phyloP scores from a whole-genome alignment of 2,113 vertebrate genomes.

The Trogon melanurus region DNA sequence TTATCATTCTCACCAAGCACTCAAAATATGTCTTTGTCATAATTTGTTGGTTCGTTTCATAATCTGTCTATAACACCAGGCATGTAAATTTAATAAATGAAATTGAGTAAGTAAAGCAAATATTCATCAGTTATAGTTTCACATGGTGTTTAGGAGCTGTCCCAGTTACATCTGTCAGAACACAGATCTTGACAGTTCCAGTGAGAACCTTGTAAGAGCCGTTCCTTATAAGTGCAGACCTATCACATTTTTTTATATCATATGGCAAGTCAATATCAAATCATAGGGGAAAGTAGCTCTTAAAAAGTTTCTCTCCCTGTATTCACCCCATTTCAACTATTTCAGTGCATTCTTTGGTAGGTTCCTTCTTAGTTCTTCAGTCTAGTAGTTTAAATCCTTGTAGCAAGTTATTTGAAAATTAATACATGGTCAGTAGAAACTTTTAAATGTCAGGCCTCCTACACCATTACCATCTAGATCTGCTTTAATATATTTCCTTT shows the following conservation, averaged over 20 bases:
- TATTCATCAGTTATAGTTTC: slow-evolving; percentile 26
- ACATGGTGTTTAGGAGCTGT: slow-evolving; percentile 44
- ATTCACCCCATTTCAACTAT: slow-evolving; percentile 55
- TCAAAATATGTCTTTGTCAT: neutral
- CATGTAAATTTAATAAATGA: neutral
- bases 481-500: slow-evolving; percentile 14
- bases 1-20: neutral
- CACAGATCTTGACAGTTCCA: slow-evolving; percentile 32
- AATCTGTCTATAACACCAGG: neutral
- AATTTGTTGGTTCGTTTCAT: neutral
- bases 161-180: slow-evolving; percentile 66
- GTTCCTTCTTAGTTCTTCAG: slow-evolving; percentile 33
- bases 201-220: neutral
- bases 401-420: slow-evolving; percentile 38
- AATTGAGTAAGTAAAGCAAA: slow-evolving; percentile 44
- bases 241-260: slow-evolving; percentile 25
- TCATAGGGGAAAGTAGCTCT: neutral
- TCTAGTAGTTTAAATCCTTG: slow-evolving; percentile 23
- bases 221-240: slow-evolving; percentile 32
- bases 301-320: slow-evolving; percentile 1
- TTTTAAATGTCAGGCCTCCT: slow-evolving; percentile 41
- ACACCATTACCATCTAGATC: neutral
- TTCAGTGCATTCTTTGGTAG: slow-evolving; percentile 36
- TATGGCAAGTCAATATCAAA: slow-evolving; percentile 51
- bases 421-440: slow-evolving; percentile 25